Percentiles rank a stretch among this genome's conserved stretches.
Conservation (phyloP, 2,888 invertebrate species). For the Plagodis pulveraria region DNA sequence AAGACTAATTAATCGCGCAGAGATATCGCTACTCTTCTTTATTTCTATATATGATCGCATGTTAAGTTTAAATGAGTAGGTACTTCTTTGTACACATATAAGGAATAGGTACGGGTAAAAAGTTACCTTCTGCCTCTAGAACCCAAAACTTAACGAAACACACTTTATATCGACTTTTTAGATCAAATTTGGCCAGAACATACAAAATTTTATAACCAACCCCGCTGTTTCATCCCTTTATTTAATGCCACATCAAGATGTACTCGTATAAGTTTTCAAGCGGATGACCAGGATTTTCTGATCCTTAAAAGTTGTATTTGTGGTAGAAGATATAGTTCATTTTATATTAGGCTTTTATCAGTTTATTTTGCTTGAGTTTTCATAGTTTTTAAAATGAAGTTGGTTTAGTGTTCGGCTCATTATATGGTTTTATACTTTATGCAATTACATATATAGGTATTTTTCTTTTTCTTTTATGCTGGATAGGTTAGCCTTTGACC, state of each 20-base stretch:
- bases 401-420: too few species aligned
- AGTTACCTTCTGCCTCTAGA: background rate
- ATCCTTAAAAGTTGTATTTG: background rate
- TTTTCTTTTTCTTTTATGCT: too few species aligned
- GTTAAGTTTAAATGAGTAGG: too few species aligned
- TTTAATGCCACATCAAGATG: slow-evolving; percentile 20
- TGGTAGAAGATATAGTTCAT: slow-evolving; percentile 1
- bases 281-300: slow-evolving; percentile 5
- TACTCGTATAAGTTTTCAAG: slow-evolving; percentile 13
- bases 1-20: too few species aligned
- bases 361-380: slow-evolving; percentile 15
- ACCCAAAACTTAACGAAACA: slow-evolving; percentile 2
- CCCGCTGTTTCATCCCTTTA: slow-evolving; percentile 22
- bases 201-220: slow-evolving; percentile 21
- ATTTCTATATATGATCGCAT: too few species aligned
- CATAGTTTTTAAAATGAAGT: slow-evolving; percentile 9
- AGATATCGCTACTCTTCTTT: too few species aligned
- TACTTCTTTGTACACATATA: too few species aligned
- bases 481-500: too few species aligned
- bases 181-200: slow-evolving; percentile 10
- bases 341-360: slow-evolving; percentile 5
- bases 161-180: slow-evolving; percentile 6
- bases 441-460: too few species aligned
- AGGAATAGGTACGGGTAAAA: too few species aligned
- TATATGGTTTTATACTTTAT: too few species aligned